Conservation (phyloP, 2,888 invertebrate genomes). For the Amphimallon solstitiale region DNA sequence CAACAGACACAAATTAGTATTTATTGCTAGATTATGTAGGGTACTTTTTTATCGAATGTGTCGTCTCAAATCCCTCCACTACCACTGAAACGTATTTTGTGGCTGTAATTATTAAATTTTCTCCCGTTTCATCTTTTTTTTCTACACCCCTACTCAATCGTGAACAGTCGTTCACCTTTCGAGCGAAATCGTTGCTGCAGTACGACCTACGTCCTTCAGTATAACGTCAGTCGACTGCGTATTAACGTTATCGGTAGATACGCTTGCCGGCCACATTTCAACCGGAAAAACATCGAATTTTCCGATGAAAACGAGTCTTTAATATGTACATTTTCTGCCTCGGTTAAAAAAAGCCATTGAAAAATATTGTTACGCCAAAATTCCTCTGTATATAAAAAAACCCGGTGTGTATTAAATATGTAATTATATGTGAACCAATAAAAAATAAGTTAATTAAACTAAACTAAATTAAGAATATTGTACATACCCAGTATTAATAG, state of each 20-base stretch:
- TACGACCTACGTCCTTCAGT: slow-evolving; percentile 17
- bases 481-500: too few relatives aligned
- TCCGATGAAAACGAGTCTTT: neutral
- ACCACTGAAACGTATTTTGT: neutral
- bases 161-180: slow-evolving; percentile 14
- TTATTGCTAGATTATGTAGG: neutral
- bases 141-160: slow-evolving; percentile 8
- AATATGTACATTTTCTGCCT: too few relatives aligned
- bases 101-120: slow-evolving; percentile 23
- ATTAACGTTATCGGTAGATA: slow-evolving; percentile 14
- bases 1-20: neutral
- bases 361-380: too few relatives aligned
- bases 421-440: too few relatives aligned
- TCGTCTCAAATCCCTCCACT: neutral
- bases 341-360: too few relatives aligned
- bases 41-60: too few relatives aligned
- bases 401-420: too few relatives aligned
- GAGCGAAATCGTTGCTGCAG: slow-evolving; percentile 32
- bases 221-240: slow-evolving; percentile 16
- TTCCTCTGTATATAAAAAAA: too few relatives aligned
- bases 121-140: slow-evolving; percentile 7
- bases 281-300: slow-evolving; percentile 9
- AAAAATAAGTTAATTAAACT: neutral
- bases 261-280: neutral
- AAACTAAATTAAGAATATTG: too few relatives aligned